phyloP scores from a whole-genome alignment of 2,888 invertebrate genomes.

The Trachelus stipa region DNA sequence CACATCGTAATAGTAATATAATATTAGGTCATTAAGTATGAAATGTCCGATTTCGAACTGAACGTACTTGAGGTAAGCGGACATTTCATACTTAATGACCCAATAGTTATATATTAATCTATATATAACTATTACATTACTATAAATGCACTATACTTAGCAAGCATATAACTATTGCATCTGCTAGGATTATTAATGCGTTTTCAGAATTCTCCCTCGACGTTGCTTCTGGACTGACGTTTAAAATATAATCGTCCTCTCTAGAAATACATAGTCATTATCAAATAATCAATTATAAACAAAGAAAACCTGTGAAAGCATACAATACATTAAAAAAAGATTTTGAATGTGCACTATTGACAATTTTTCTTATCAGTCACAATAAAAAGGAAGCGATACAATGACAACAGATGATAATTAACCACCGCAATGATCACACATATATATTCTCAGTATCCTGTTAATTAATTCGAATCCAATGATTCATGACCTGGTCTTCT shows the following conservation, averaged over 20 bases:
- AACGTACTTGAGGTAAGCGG: too few relatives aligned
- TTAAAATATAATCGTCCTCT: not conserved
- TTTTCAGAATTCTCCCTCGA: not conserved
- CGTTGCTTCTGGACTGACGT: not conserved
- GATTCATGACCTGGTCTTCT: constrained; percentile 18
- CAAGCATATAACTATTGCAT: not conserved
- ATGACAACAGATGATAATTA: not conserved
- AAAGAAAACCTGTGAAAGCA: not conserved
- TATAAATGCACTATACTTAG: not conserved
- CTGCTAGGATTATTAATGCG: not conserved
- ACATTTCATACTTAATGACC: too few relatives aligned
- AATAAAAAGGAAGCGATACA: not conserved
- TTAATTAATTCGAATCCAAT: not conserved
- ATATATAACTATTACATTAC: not conserved
- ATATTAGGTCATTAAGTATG: too few relatives aligned
- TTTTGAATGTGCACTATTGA: not conserved
- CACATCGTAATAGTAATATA: not conserved
- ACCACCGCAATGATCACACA: not conserved
- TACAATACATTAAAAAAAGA: not conserved
- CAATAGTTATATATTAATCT: not conserved
- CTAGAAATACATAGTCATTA: not conserved
- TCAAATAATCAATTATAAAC: not conserved
- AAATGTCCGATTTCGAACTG: too few relatives aligned
- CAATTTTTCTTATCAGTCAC: not conserved
- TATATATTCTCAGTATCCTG: not conserved